phyloP scores from a whole-genome alignment of 2,113 vertebrate genomes.

The Monopterus albus region DNA sequence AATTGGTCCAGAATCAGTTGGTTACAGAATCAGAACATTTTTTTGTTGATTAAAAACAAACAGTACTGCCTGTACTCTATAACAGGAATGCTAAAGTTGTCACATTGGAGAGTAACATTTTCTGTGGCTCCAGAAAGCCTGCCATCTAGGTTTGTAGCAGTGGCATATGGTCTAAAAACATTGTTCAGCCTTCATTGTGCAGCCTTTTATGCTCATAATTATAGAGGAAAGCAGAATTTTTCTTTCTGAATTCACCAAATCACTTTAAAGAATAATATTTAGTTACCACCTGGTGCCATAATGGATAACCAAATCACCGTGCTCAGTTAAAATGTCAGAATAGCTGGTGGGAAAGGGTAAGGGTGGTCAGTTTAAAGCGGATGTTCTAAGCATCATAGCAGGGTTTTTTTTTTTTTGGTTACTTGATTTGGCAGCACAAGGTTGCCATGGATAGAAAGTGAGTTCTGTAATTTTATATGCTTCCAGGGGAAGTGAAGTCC shows the following conservation, averaged over 20 bases:
- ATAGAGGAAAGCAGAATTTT: neutral
- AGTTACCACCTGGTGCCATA: conserved; percentile 1
- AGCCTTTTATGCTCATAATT: conserved; percentile 1
- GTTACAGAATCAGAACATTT: neutral
- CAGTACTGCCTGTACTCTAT: neutral
- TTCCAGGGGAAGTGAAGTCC: neutral
- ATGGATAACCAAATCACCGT: neutral
- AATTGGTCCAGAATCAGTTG: neutral
- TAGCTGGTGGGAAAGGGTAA: conserved; percentile 4
- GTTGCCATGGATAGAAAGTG: neutral
- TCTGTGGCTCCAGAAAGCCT: neutral
- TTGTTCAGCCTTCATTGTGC: neutral
- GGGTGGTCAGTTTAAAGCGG: neutral
- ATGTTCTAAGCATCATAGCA: neutral
- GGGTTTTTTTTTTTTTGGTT: neutral
- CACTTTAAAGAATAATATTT: neutral
- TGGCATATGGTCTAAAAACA: too few relatives aligned
- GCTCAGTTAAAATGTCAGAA: conserved; percentile 6
- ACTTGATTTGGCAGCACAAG: neutral
- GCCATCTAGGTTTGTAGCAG: conserved; percentile 1
- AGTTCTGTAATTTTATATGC: neutral
- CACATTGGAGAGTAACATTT: neutral
- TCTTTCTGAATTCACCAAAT: neutral
- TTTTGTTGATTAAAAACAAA: neutral
- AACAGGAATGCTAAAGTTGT: neutral